Evolutionary conservation across 2,888 invertebrate species (phyloP).

Genomic region (Drosophila mimica): DNA sequence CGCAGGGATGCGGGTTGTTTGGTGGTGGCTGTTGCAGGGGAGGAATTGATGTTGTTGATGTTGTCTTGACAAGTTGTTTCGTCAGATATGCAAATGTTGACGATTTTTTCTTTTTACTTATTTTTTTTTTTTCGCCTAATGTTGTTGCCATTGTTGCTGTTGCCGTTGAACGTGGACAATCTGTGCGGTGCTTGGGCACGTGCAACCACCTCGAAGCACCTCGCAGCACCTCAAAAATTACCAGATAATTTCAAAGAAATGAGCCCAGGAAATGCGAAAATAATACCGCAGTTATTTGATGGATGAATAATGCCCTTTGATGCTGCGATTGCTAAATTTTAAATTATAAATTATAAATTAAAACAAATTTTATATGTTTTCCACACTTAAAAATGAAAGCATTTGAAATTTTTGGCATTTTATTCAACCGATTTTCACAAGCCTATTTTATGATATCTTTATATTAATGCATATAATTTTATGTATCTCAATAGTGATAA

Average conservation of each 20-base stretch:
- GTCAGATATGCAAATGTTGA: slow-evolving; percentile 76
- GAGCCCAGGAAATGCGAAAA: slow-evolving; percentile 52
- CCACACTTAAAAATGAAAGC: not conserved
- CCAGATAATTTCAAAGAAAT: slow-evolving; percentile 53
- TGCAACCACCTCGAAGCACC: slow-evolving; percentile 33
- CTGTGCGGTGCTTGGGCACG: slow-evolving; percentile 42
- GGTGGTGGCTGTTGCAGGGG: not conserved
- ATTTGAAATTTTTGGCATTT: not conserved
- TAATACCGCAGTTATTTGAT: slow-evolving; percentile 39
- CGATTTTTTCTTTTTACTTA: slow-evolving; percentile 34
- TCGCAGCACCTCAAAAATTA: slow-evolving; percentile 32
- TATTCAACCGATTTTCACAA: not conserved
- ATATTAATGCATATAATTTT: not conserved
- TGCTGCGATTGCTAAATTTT: not conserved
- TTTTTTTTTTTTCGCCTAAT: slow-evolving; percentile 24
- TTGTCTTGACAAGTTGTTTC: slow-evolving; percentile 75
- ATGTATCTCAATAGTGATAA: not conserved
- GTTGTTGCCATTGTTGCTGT: slow-evolving; percentile 21
- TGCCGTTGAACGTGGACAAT: slow-evolving; percentile 1
- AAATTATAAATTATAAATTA: not conserved
- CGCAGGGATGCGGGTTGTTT: slow-evolving; percentile 17
- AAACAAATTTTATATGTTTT: not conserved
- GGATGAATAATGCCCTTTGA: slow-evolving; percentile 18
- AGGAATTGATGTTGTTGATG: slow-evolving; percentile 27
- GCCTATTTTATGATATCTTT: not conserved